phyloP scores from a whole-genome alignment of 2,797 vertebrate genomes.

The Cossypha polioptera region DNA sequence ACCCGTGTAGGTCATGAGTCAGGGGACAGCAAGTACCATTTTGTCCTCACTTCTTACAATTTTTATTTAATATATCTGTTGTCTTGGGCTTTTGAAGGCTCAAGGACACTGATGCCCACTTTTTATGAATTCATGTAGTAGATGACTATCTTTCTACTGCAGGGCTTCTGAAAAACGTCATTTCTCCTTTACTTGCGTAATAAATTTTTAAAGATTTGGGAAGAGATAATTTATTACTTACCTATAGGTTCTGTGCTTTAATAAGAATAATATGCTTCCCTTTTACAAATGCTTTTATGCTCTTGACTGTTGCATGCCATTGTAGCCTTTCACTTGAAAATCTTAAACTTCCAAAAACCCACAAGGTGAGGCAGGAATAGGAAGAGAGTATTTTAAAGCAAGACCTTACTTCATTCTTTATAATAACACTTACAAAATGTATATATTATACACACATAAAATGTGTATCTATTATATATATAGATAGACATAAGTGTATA shows the following conservation, averaged over 20 bases:
- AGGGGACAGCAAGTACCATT: not conserved
- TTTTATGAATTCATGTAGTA: not conserved
- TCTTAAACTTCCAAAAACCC: not conserved
- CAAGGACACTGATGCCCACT: not conserved
- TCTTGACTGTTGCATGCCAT: not conserved
- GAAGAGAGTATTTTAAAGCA: not conserved
- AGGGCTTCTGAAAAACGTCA: not conserved
- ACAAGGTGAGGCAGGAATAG: not conserved
- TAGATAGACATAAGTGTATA: fast-evolving
- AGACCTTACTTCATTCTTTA: not conserved
- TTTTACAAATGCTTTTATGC: not conserved
- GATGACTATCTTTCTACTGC: not conserved
- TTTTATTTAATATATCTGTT: fast-evolving
- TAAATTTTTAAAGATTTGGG: not conserved
- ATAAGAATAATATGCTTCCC: not conserved
- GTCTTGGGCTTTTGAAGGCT: not conserved
- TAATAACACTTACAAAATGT: not conserved
- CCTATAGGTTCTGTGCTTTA: not conserved
- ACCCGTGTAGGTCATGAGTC: not conserved
- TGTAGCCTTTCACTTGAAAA: not conserved
- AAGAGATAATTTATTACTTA: not conserved
- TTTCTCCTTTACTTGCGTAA: not conserved
- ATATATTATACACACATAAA: not conserved
- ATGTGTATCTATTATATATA: not conserved
- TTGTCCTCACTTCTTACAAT: fast-evolving